phyloP scores from a whole-genome alignment of 2,888 invertebrate genomes.

The Periphyllus acericola region DNA sequence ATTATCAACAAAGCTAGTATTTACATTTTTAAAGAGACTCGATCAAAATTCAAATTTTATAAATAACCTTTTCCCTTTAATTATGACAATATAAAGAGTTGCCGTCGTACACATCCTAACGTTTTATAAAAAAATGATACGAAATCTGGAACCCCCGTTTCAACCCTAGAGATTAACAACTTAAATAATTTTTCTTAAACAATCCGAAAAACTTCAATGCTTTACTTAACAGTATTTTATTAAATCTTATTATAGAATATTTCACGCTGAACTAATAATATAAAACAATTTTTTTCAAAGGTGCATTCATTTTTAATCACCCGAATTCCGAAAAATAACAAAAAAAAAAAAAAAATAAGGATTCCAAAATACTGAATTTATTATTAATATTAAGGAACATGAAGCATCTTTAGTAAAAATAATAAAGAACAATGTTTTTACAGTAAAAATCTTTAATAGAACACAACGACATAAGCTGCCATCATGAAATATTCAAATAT shows the following conservation, averaged over 20 bases:
- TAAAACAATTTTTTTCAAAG: neutral
- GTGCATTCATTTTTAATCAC: no score
- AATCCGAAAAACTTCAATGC: slow-evolving; percentile 1
- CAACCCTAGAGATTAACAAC: neutral
- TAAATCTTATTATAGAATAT: neutral
- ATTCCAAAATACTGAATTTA: neutral
- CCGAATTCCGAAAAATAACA: no score
- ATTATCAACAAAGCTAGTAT: no score
- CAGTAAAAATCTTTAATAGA: neutral
- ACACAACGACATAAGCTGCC: neutral
- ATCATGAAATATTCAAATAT: slow-evolving; percentile 1
- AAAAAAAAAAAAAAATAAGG: no score
- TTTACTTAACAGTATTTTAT: neutral
- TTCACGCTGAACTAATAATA: neutral
- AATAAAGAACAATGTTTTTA: neutral
- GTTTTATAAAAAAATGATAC: neutral
- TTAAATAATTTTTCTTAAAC: slow-evolving; percentile 30
- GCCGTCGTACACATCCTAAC: neutral
- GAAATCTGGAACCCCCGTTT: neutral
- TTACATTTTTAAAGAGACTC: no score
- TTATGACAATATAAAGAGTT: neutral
- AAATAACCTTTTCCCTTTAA: neutral
- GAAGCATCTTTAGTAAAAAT: neutral
- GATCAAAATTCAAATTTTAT: neutral
- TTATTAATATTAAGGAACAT: neutral